Percentiles rank a stretch among this genome's conserved stretches.
phyloP scores from a whole-genome alignment of 1,140 invertebrate genomes.

The Littorina saxatilis region DNA sequence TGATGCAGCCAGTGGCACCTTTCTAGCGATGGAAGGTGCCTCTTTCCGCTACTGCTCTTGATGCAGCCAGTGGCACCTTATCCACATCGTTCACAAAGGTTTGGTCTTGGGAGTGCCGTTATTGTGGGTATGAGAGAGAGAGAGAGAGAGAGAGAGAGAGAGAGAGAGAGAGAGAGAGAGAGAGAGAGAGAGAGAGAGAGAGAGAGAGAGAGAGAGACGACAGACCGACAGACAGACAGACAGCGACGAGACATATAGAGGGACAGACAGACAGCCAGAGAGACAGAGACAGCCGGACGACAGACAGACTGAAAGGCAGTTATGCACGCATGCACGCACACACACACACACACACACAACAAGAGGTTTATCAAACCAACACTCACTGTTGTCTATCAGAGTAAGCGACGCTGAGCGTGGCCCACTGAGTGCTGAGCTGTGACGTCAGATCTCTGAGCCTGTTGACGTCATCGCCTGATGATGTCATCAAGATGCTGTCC shows the following conservation, averaged over 20 bases:
- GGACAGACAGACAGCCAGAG: neutral
- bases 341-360: constrained; percentile 17
- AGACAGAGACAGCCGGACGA: neutral
- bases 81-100: too few species aligned
- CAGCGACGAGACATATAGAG: neutral
- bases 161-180: constrained; percentile 7
- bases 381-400: constrained; percentile 18
- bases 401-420: constrained; percentile 7
- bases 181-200: neutral
- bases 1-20: too few species aligned
- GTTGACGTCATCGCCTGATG: neutral
- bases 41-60: too few species aligned
- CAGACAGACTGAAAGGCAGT: neutral
- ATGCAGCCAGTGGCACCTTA: too few species aligned
- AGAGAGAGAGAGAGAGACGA: neutral
- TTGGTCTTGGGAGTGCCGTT: too few species aligned
- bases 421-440: constrained; percentile 22
- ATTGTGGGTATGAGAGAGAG: neutral
- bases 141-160: neutral
- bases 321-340: constrained; percentile 5
- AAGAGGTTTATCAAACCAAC: too few species aligned
- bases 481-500: neutral
- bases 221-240: neutral
- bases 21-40: too few species aligned
- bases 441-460: constrained; percentile 8